phyloP scores from a whole-genome alignment of 2,113 vertebrate genomes.

The Fukomys damarensis region DNA sequence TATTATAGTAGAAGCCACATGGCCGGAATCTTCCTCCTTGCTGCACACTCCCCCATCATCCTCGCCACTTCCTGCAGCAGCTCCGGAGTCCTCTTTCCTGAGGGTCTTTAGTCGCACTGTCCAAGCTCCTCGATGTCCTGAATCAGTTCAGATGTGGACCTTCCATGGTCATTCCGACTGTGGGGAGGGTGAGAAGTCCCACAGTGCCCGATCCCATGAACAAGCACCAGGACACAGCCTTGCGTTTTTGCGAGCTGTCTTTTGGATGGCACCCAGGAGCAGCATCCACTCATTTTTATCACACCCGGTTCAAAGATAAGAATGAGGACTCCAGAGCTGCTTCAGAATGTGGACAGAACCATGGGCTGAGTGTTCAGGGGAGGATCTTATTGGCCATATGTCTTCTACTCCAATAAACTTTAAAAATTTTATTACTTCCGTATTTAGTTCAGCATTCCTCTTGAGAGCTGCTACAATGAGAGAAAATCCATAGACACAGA shows the following conservation, averaged over 20 bases:
- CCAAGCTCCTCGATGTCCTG: not conserved
- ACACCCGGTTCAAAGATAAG: too few relatives aligned
- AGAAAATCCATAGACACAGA: not conserved
- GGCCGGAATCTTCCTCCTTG: not conserved
- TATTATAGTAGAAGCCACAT: not conserved
- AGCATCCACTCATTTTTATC: not conserved
- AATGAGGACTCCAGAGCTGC: not conserved
- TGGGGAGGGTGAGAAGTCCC: not conserved
- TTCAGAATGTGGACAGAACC: not conserved
- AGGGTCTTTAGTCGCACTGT: not conserved
- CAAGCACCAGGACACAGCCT: not conserved
- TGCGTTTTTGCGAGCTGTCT: not conserved
- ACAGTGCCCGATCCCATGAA: fast-evolving
- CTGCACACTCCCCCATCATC: not conserved
- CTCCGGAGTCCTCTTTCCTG: not conserved
- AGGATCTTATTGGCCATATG: not conserved
- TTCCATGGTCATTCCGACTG: not conserved
- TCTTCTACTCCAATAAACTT: too few relatives aligned
- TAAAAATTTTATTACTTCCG: not conserved
- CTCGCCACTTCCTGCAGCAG: not conserved
- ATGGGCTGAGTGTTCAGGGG: not conserved
- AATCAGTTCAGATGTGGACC: too few relatives aligned
- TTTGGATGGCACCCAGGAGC: fast-evolving
- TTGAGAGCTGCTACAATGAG: not conserved
- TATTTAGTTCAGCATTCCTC: not conserved